Evolutionary conservation across 2,888 invertebrate genomes (phyloP).

Genomic region (Axea sp.): DNA sequence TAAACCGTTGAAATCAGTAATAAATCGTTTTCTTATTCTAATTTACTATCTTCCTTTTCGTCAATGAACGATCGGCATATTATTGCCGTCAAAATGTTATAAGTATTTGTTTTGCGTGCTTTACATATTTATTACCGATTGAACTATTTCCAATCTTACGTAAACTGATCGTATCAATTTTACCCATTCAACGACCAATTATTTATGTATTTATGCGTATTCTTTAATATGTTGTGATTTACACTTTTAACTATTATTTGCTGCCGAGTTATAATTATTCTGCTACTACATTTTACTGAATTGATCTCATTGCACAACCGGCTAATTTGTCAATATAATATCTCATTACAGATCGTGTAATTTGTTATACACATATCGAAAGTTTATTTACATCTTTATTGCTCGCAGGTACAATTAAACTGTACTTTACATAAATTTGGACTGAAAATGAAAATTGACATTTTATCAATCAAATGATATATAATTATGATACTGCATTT

Average conservation of each 20-base stretch:
- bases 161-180: constrained; percentile 49
- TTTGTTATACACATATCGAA: constrained; percentile 46
- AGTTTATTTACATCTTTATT: constrained; percentile 55
- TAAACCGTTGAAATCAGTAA: too few relatives aligned
- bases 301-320: constrained; percentile 33
- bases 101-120: constrained; percentile 43
- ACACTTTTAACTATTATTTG: constrained; percentile 51
- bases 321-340: constrained; percentile 58
- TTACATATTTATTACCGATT: constrained; percentile 42
- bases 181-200: constrained; percentile 52
- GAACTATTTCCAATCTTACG: constrained; percentile 44
- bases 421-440: constrained; percentile 48
- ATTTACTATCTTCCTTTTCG: constrained; percentile 1
- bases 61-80: constrained; percentile 29
- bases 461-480: too few relatives aligned
- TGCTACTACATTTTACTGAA: constrained; percentile 41
- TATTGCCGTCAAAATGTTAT: constrained; percentile 39
- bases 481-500: too few relatives aligned
- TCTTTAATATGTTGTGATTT: constrained; percentile 55
- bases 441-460: constrained; percentile 49
- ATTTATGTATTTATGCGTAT: constrained; percentile 60
- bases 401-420: constrained; percentile 34
- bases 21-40: constrained; percentile 27
- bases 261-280: constrained; percentile 50
- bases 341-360: constrained; percentile 41